Conservation (phyloP, 2,888 invertebrate species). For the Acheta domesticus region DNA sequence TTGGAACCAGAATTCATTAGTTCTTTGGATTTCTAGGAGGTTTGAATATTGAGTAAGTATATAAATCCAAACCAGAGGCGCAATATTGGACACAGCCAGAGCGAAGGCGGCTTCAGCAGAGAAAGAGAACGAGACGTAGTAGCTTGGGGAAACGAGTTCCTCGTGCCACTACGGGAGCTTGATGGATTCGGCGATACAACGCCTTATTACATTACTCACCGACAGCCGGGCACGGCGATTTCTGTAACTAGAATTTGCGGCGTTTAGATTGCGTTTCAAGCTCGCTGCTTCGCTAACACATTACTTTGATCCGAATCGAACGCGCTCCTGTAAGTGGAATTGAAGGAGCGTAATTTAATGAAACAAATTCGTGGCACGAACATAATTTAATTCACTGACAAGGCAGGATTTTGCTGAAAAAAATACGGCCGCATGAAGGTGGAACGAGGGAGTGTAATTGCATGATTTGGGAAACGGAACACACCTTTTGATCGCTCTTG, state of each 20-base stretch:
- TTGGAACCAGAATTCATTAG: too few relatives aligned
- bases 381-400: slow-evolving; percentile 18
- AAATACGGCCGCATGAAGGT: neutral
- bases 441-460: neutral
- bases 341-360: neutral
- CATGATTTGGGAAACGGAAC: neutral
- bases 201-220: slow-evolving; percentile 9
- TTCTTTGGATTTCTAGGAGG: too few relatives aligned
- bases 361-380: neutral
- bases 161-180: neutral
- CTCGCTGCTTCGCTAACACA: slow-evolving; percentile 7
- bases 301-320: slow-evolving; percentile 4
- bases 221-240: neutral
- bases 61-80: too few relatives aligned
- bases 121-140: too few relatives aligned
- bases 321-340: neutral
- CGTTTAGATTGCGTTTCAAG: neutral
- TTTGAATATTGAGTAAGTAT: too few relatives aligned
- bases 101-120: too few relatives aligned
- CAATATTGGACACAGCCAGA: too few relatives aligned
- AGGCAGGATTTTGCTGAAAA: neutral
- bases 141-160: neutral
- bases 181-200: neutral
- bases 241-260: slow-evolving; percentile 18
- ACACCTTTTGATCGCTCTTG: neutral